A percentile compares a stretch with the other conserved stretches of the same genome.
Conservation (phyloP, 2,113 vertebrate species). For the Antidorcas marsupialis region DNA sequence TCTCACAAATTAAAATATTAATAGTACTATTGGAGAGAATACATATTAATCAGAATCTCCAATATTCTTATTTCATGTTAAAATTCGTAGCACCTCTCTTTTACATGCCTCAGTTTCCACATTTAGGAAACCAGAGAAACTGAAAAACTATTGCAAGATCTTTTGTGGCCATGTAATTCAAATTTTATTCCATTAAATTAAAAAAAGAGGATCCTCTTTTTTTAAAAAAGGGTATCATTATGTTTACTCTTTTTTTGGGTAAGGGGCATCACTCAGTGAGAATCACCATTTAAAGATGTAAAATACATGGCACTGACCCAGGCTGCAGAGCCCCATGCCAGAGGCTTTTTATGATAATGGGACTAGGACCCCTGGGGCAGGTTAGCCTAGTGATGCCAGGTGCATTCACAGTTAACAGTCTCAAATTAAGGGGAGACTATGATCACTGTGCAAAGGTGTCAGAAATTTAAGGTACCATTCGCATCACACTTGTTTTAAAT, state of each 20-base stretch:
- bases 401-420: background rate
- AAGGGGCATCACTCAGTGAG: background rate
- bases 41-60: background rate
- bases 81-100: background rate
- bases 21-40: background rate
- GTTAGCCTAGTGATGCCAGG: background rate
- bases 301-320: background rate
- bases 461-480: slow-evolving; percentile 17
- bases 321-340: background rate
- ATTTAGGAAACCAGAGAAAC: background rate
- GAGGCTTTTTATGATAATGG: background rate
- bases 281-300: background rate
- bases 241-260: background rate
- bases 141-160: background rate
- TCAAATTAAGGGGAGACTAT: slow-evolving; percentile 4
- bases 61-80: background rate
- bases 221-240: background rate
- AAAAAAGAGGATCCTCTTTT: background rate
- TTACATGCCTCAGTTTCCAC: slow-evolving; percentile 63
- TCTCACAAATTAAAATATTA: slow-evolving; percentile 46
- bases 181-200: background rate
- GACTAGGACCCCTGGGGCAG: background rate
- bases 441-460: slow-evolving; percentile 4
- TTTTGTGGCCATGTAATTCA: background rate
- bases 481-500: background rate